A percentile compares a stretch with the other conserved stretches of the same genome.
Conservation (phyloP, 2,797 vertebrate species). For the Orestias chungarensis region DNA sequence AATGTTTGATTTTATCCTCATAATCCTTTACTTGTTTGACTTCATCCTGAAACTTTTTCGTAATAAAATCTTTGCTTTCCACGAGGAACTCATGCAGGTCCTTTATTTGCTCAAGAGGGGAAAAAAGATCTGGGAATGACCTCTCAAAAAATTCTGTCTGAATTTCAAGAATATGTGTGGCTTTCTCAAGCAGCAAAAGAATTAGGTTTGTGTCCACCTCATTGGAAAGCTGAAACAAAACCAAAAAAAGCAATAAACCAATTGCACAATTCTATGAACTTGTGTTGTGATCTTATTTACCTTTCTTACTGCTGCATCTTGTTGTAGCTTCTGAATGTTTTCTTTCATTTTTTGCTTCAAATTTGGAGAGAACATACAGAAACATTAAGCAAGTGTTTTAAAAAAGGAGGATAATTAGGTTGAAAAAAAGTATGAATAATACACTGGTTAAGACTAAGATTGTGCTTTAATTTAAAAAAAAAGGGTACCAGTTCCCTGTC, state of each 20-base stretch:
- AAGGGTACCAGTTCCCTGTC: neutral
- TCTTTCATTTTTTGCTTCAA: neutral
- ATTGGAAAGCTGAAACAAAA: neutral
- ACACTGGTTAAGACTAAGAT: neutral
- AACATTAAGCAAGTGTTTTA: neutral
- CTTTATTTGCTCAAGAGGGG: neutral
- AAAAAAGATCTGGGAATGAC: neutral
- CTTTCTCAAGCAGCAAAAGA: neutral
- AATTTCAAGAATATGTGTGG: too few species aligned
- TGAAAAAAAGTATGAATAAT: neutral
- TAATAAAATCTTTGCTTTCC: neutral
- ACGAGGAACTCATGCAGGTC: neutral
- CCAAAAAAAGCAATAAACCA: neutral
- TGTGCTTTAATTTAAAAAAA: neutral
- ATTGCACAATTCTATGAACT: neutral
- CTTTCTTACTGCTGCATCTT: neutral
- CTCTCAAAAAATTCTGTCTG: neutral
- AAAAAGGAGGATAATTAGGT: neutral
- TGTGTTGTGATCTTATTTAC: neutral
- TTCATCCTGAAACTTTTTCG: neutral
- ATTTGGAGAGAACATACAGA: neutral
- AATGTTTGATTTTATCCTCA: too few species aligned
- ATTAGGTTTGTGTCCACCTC: neutral
- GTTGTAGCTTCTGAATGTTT: conserved; percentile 10
- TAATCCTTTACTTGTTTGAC: neutral